These are phyloP conservation scores for Caenorhabditis inopinata DNA, from an alignment of 1,140 invertebrate genomes.

Conservation along the genomic window DNA sequence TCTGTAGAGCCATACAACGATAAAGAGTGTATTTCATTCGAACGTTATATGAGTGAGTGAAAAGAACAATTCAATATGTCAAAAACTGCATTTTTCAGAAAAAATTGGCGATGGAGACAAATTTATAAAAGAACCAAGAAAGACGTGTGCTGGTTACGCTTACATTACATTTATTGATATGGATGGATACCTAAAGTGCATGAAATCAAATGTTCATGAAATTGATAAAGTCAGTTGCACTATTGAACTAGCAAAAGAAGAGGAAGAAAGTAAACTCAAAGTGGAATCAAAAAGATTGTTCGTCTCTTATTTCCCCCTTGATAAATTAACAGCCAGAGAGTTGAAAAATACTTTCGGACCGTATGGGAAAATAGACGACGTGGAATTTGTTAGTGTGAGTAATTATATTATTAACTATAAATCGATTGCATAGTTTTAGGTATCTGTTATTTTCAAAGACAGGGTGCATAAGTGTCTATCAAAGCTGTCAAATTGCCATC, in stretches of 20 bases:
- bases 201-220: neutral
- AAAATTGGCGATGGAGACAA: neutral
- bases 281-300: constrained; percentile 10
- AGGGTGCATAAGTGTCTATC: too few species aligned
- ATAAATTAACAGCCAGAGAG: neutral
- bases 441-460: too few species aligned
- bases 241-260: neutral
- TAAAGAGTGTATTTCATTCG: neutral
- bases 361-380: neutral
- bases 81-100: neutral
- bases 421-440: too few species aligned
- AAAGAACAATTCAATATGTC: neutral
- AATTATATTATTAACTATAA: too few species aligned
- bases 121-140: neutral
- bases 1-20: neutral
- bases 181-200: neutral
- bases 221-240: neutral
- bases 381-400: constrained; percentile 1
- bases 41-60: neutral
- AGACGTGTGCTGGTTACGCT: neutral
- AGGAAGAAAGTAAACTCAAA: neutral
- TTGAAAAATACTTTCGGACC: neutral
- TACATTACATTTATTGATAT: neutral
- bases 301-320: constrained; percentile 5
- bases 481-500: too few species aligned